Conservation (phyloP, 2,888 invertebrate genomes). For the Venustoraphidia nigricollis region DNA sequence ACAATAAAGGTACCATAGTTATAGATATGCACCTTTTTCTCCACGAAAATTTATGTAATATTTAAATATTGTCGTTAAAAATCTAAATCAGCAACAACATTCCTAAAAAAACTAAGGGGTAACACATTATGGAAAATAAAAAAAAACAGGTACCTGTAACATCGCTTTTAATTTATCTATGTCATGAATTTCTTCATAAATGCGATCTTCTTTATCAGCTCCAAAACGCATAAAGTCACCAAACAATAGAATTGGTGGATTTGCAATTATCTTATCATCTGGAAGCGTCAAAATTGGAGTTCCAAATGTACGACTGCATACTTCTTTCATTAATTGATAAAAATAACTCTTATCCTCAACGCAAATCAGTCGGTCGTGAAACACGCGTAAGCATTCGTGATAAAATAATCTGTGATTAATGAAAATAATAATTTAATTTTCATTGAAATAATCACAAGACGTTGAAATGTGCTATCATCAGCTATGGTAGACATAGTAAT, state of each 20-base stretch:
- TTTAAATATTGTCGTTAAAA: too few relatives aligned
- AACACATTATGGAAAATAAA: background rate
- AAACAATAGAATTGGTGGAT: conserved; percentile 55
- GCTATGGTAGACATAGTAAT: background rate
- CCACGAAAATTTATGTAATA: too few relatives aligned
- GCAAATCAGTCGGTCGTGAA: conserved; percentile 79
- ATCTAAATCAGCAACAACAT: too few relatives aligned
- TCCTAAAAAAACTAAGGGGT: too few relatives aligned
- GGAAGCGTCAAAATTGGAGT: conserved; percentile 42
- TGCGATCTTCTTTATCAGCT: conserved; percentile 50
- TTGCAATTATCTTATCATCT: conserved; percentile 37
- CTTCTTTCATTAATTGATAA: conserved; percentile 49
- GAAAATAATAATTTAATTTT: background rate
- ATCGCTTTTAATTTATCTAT: conserved; percentile 51
- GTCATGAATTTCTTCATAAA: conserved; percentile 74
- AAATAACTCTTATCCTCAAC: conserved; percentile 69
- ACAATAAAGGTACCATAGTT: too few relatives aligned
- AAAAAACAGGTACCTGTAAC: conserved; percentile 39
- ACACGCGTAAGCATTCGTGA: conserved; percentile 82
- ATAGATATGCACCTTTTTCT: too few relatives aligned
- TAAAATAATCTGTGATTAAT: conserved; percentile 54
- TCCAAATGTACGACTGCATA: conserved; percentile 48
- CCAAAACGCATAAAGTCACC: conserved; percentile 75
- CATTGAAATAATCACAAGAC: background rate
- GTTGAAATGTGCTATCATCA: background rate